Evolutionary conservation across 2,113 vertebrate species (phyloP).

Genomic region (Colinus virginianus): DNA sequence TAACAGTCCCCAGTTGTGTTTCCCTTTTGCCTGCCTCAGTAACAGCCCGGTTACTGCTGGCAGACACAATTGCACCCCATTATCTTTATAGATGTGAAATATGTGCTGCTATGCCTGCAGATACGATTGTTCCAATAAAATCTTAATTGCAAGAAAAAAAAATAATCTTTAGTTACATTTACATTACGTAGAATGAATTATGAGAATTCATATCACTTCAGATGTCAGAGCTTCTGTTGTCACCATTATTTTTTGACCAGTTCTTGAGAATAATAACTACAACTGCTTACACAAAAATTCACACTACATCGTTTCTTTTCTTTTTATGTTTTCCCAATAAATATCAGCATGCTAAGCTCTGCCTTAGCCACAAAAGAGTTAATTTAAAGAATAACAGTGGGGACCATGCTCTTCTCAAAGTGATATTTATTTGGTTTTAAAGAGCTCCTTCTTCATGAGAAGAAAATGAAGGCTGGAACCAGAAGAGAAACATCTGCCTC

Average conservation of each 20-base stretch:
- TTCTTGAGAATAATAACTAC: not conserved
- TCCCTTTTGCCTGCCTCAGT: not conserved
- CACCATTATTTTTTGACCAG: constrained; percentile 2
- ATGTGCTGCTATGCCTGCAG: constrained; percentile 29
- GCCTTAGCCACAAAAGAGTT: constrained; percentile 45
- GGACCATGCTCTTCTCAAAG: constrained; percentile 53
- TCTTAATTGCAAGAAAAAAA: constrained; percentile 24
- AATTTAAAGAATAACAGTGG: constrained; percentile 53
- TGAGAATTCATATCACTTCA: not conserved
- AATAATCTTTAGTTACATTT: constrained; percentile 38
- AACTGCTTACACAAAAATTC: not conserved
- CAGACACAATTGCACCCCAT: not conserved
- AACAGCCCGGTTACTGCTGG: not conserved
- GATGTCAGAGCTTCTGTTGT: constrained; percentile 1
- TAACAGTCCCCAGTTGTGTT: not conserved
- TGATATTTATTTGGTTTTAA: constrained; percentile 77
- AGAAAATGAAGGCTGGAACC: constrained; percentile 78
- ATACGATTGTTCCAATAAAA: constrained; percentile 26
- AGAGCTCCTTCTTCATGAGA: constrained; percentile 72
- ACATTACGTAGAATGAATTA: constrained; percentile 5
- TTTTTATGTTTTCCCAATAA: not conserved
- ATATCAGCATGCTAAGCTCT: not conserved
- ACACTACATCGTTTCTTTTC: not conserved
- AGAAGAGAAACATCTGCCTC: constrained; percentile 80
- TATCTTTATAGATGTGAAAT: not conserved